A percentile compares a stretch with the other conserved stretches of the same genome.
phyloP scores from a whole-genome alignment of 2,797 vertebrate species.

The Smutsia temminckii region DNA sequence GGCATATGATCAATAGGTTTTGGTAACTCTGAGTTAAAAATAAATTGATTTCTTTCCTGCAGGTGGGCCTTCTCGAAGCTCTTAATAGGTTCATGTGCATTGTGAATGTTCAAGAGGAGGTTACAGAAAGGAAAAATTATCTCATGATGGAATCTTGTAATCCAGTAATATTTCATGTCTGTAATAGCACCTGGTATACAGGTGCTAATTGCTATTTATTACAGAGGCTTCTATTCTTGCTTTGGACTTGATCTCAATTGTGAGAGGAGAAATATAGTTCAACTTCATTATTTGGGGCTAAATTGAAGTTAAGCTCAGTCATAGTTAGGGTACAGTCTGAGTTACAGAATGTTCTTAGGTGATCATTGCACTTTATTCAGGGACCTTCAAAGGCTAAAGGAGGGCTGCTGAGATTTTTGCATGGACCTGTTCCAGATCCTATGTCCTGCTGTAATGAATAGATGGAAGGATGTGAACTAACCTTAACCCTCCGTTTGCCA shows the following conservation, averaged over 20 bases:
- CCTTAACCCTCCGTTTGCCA: slow-evolving; percentile 23
- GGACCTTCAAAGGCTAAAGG: background rate
- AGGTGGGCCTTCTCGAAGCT: background rate
- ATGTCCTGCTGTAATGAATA: background rate
- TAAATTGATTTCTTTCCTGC: slow-evolving; percentile 34
- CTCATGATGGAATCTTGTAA: background rate
- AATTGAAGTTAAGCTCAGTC: slow-evolving; percentile 35
- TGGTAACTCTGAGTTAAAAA: slow-evolving; percentile 30
- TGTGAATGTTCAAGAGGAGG: slow-evolving; percentile 21
- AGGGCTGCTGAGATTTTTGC: slow-evolving; percentile 29
- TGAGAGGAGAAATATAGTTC: slow-evolving; percentile 39
- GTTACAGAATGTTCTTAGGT: slow-evolving; percentile 40
- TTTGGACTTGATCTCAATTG: slow-evolving; percentile 40
- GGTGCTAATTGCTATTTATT: slow-evolving; percentile 7
- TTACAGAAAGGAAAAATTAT: background rate
- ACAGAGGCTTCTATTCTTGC: background rate
- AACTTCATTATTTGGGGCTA: slow-evolving; percentile 1
- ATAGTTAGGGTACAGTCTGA: slow-evolving; percentile 51
- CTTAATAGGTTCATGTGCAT: background rate
- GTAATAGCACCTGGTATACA: background rate
- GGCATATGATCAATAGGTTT: background rate
- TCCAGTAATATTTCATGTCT: slow-evolving; percentile 12
- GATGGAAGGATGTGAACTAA: background rate
- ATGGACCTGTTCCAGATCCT: background rate
- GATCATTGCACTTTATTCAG: slow-evolving; percentile 25